Base-by-base conservation (phyloP, 2,113 vertebrate species). In the Blennius ocellaris region DNA sequence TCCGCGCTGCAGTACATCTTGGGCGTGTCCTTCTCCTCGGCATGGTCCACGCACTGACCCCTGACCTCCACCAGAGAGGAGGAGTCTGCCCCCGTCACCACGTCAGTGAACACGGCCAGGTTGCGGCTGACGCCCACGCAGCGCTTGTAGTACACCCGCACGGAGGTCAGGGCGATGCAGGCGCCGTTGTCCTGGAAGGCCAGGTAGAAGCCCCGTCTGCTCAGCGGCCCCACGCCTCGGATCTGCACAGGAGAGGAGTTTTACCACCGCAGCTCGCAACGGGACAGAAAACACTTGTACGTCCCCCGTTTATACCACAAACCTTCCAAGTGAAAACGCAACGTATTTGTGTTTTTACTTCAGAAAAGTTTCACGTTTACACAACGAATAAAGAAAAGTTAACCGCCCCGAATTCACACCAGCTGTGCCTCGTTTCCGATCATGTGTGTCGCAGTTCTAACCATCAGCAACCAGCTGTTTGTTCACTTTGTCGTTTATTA, bases 1-100 rank as follows among this genome's bases (percentile, higher is more conserved):
- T 99, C 97, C 0, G 97, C 96, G 5, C 97, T 99, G 94, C 97
- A 99, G 94, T 99, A 99, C 97, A 99, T 99, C 87, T 99, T 99
- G 30, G 97, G 97, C 0, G 97, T 97, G 93, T 98, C 97, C 53
- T 95, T 94, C 85, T 99, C 97, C 89, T 98, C 96, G 0, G 97
- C 96, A 7, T 99, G 95, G 6, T 96, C 93, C 82, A 99, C 96
- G 0, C 97, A 99, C 88, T 96, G 95, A 55, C 97, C 97, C 10
- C 95, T 87, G 80, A 99, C 97, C 87, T 99, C 97, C 81, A 99
- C 97, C 87, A 99, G 79, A 0, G 97, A 99, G 30, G 97, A 99
- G 0, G 97, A 99, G 88, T 99, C 97, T 0, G 97, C 97, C 0
- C 97, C 97, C 0, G 97, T 98, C 72, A 98, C 96, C 0, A 97